A percentile compares a stretch with the other conserved stretches of the same genome.
Conservation (phyloP, 2,113 vertebrate species). For the Sapajus apella region DNA sequence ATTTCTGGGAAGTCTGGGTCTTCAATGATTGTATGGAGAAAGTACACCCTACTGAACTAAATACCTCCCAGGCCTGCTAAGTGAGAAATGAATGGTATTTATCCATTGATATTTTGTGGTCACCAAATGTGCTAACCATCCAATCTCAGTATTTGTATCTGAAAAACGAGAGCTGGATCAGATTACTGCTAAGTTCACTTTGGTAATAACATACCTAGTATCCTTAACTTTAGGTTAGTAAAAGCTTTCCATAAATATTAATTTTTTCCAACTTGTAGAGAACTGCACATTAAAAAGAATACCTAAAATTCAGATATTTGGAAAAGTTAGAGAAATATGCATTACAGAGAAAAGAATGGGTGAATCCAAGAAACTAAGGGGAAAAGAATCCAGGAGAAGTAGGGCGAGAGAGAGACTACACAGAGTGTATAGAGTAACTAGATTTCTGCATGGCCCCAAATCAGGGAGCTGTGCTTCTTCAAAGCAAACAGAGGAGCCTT, state of each 20-base stretch:
- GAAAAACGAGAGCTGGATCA: neutral
- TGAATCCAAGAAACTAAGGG: neutral
- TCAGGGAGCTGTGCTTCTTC: neutral
- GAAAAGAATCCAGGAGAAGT: neutral
- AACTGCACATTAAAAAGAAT: neutral
- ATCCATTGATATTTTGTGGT: neutral
- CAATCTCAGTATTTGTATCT: neutral
- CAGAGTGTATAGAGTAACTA: neutral
- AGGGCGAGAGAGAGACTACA: neutral
- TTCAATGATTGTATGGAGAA: neutral
- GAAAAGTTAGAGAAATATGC: neutral
- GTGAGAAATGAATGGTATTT: neutral
- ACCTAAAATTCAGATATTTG: neutral
- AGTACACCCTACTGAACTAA: neutral
- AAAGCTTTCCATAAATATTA: neutral
- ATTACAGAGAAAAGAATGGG: neutral
- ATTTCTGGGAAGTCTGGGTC: neutral
- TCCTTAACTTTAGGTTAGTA: neutral
- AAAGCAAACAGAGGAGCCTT: conserved; percentile 40
- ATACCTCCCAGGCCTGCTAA: neutral
- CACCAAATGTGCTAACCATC: neutral
- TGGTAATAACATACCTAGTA: neutral
- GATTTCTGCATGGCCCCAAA: neutral
- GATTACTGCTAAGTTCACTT: neutral
- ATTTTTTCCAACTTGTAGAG: neutral